Evolutionary conservation across 2,797 vertebrate species (phyloP), one percentile per base, ranked within the genome.

Genomic region (Erethizon dorsatum): DNA sequence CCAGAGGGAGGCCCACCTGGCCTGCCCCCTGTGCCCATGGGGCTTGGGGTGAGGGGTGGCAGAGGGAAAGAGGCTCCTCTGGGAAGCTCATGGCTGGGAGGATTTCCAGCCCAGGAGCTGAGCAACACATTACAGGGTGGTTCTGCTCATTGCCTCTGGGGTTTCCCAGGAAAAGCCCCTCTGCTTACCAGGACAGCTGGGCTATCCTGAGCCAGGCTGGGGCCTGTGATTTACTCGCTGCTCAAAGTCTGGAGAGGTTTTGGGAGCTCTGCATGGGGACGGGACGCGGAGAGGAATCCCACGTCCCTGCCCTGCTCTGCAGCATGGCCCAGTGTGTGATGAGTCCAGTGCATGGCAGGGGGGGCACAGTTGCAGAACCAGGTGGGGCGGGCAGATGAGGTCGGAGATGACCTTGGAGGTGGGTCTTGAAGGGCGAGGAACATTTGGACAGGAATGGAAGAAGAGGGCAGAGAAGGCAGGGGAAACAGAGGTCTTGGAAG

Each of bases 241-340:
- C 52, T 28, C 0, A 0, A 1, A 0, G 37, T 4, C 11, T 41
- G 50, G 8, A 33, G 47, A 17, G 9, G 56, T n/a, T 28, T 71
- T 47, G 47, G 12, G 56, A 31, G 85, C 41, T 50, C 59, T 24
- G 1, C 8, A 10, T 50, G 50, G 63, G 50, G 63, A n/a, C 31
- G 22, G n/a, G 33, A 37, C 33, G 5, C 11, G 22, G 91, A 50
- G 31, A 31, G 52, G 54, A 20, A 33, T 7, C 24, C 15, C 33
- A 0, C 2, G 18, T 28, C 59, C 24, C 18, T 9, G 17, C n/a
- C 71, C 41, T 63, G 26, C 22, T 47, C 86, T 6, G 22, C 22
- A 65, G 3, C 1, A 11, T 17, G 71, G 67, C 13, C 26, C 13
- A 1, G 28, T 6, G 15, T 28, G 15, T 31, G 77, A 50, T 10